Evolutionary conservation across 2,113 vertebrate genomes (phyloP).

Genomic region (Pedetes capensis): DNA sequence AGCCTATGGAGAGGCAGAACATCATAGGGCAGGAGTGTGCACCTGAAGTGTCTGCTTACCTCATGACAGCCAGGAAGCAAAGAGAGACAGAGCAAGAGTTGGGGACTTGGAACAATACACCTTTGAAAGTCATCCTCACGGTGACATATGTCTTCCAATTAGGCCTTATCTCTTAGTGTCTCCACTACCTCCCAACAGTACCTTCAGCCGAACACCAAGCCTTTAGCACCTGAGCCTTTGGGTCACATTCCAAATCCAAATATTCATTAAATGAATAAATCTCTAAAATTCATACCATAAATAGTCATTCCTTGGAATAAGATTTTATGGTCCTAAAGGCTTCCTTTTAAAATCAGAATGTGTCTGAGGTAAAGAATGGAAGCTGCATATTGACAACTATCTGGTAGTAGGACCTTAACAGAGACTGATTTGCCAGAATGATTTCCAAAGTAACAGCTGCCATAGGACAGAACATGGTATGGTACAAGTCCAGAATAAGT

Average conservation of each 20-base stretch:
- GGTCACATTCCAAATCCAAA: not conserved
- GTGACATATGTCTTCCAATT: not conserved
- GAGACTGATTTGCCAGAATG: constrained; percentile 34
- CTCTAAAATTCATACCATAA: not conserved
- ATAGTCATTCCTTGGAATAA: not conserved
- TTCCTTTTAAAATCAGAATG: constrained; percentile 31
- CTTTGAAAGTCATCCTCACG: not conserved
- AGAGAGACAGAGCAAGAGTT: too few species aligned
- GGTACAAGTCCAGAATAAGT: not conserved
- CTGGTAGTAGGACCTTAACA: not conserved
- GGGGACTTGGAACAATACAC: not conserved
- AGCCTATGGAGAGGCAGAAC: not conserved
- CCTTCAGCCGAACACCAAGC: not conserved
- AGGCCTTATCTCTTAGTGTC: not conserved
- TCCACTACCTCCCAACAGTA: not conserved
- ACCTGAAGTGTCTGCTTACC: not conserved
- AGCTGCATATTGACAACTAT: constrained; percentile 23
- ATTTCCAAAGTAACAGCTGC: constrained; percentile 41
- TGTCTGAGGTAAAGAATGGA: not conserved
- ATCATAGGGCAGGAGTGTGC: not conserved
- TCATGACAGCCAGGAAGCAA: not conserved
- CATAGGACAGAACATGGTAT: not conserved
- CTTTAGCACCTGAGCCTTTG: not conserved
- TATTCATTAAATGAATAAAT: constrained; percentile 37
- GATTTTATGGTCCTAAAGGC: not conserved